phyloP scores from a whole-genome alignment of 2,888 invertebrate species.

The Thelaira solivaga region DNA sequence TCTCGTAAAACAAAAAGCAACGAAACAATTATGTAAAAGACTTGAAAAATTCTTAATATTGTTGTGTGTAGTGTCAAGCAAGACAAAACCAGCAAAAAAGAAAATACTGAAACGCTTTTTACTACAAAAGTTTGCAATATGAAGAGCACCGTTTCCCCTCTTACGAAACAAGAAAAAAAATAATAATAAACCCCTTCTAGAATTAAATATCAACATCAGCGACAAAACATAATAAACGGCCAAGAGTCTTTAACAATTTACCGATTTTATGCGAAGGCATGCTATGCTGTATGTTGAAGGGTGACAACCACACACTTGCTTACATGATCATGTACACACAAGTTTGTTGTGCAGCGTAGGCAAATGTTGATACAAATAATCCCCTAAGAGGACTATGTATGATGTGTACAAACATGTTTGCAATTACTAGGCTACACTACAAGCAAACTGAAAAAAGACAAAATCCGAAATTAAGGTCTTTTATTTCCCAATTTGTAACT shows the following conservation, averaged over 20 bases:
- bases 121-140: conserved; percentile 25
- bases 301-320: conserved; percentile 19
- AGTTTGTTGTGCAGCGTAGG: background rate
- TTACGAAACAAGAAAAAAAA: too few relatives aligned
- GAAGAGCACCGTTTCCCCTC: background rate
- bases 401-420: background rate
- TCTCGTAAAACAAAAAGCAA: conserved; percentile 14
- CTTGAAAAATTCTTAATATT: conserved; percentile 26
- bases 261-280: conserved; percentile 63
- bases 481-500: too few relatives aligned
- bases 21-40: conserved; percentile 21
- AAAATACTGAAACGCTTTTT: background rate
- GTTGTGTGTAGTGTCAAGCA: conserved; percentile 15
- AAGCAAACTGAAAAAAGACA: background rate
- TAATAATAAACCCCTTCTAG: background rate
- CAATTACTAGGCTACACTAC: background rate
- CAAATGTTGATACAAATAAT: conserved; percentile 13
- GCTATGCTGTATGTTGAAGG: conserved; percentile 40
- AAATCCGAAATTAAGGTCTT: too few relatives aligned
- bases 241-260: conserved; percentile 50
- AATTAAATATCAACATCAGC: conserved; percentile 5
- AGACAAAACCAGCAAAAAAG: background rate
- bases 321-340: background rate
- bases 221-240: conserved; percentile 5
- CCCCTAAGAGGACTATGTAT: background rate